Evolutionary conservation across 2,797 vertebrate genomes (phyloP).

Genomic region (Limnodromus scolopaceus): DNA sequence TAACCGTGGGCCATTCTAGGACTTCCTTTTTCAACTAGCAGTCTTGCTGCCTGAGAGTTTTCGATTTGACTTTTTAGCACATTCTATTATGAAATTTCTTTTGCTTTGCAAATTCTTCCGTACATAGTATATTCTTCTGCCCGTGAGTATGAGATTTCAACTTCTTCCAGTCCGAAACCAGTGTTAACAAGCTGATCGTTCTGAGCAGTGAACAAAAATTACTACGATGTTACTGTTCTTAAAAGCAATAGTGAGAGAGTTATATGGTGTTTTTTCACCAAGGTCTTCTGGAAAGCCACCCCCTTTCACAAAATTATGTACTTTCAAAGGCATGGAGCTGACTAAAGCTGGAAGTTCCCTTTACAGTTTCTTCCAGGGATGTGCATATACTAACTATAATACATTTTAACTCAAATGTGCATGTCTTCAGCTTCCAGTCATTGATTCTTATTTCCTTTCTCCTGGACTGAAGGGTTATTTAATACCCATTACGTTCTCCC

Average conservation of each 20-base stretch:
- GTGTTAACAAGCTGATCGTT: neutral
- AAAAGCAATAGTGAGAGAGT: neutral
- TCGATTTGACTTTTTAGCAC: neutral
- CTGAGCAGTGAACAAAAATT: neutral
- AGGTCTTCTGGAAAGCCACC: neutral
- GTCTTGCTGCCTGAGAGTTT: neutral
- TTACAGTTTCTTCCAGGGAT: neutral
- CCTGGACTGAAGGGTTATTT: conserved; percentile 22
- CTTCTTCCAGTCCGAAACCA: neutral
- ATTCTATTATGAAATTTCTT: neutral
- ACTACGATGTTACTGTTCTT: neutral
- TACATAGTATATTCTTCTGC: neutral
- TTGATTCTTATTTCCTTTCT: conserved; percentile 34
- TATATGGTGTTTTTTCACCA: neutral
- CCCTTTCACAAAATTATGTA: neutral
- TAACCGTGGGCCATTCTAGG: neutral
- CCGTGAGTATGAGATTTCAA: neutral
- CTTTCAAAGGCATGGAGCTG: neutral
- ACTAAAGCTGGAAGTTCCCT: neutral
- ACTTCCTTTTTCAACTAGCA: neutral
- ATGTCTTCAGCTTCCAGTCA: neutral
- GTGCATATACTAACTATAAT: neutral
- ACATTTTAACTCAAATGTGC: neutral
- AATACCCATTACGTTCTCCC: neutral
- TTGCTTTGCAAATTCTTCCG: neutral